Evolutionary conservation across 2,113 vertebrate genomes (phyloP).

Genomic region (Azemiops feae): DNA sequence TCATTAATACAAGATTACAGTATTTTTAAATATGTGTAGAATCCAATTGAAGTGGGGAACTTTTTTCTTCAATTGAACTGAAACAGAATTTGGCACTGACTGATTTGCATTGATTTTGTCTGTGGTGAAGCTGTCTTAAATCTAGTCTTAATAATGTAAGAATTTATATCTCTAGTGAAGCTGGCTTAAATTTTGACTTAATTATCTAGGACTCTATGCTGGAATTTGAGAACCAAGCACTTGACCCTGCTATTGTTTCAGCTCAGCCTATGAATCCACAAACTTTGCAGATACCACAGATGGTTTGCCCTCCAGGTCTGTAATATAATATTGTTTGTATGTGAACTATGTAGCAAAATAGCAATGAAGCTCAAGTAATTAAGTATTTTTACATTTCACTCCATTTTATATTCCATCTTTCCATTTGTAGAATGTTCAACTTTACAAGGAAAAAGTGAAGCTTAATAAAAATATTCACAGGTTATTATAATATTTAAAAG

Average conservation of each 20-base stretch:
- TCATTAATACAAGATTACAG: background rate
- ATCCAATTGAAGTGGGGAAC: background rate
- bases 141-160: background rate
- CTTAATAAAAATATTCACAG: background rate
- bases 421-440: background rate
- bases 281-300: conserved; percentile 86
- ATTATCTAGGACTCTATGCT: conserved; percentile 88
- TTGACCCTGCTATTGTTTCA: conserved; percentile 96
- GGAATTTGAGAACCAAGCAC: conserved; percentile 93
- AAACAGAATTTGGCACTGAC: background rate
- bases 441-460: background rate
- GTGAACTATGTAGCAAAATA: background rate
- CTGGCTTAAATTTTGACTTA: background rate
- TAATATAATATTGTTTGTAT: conserved; percentile 50
- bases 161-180: accelerated
- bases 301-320: conserved; percentile 87
- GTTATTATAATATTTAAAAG: background rate
- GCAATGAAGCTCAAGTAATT: background rate
- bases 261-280: conserved; percentile 97
- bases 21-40: background rate
- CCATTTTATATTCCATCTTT: background rate
- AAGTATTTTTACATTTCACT: background rate
- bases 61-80: background rate
- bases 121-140: background rate
- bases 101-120: background rate